Evolutionary conservation across 2,888 invertebrate genomes (phyloP).

Genomic region (Hetaerina titia): DNA sequence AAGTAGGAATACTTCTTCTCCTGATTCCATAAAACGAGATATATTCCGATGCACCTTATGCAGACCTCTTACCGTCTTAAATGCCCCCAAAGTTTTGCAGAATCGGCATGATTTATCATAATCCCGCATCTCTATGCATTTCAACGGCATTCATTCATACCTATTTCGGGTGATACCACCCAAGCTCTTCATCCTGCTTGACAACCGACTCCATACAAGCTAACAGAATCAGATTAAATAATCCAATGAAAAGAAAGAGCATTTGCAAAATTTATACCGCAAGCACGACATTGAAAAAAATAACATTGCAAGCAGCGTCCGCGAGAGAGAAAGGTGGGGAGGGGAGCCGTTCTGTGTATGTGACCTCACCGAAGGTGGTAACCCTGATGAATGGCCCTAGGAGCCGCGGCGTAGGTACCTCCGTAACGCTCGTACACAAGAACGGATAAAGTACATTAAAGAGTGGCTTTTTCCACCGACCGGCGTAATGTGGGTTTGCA

Average conservation of each 20-base stretch:
- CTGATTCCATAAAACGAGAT: background rate
- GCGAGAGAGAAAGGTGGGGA: too few relatives aligned
- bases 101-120: background rate
- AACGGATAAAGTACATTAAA: slow-evolving; percentile 31
- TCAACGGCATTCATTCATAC: slow-evolving; percentile 11
- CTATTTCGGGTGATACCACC: background rate
- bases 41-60: background rate
- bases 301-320: background rate
- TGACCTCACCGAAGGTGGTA: slow-evolving; percentile 3
- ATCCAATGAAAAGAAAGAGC: slow-evolving; percentile 26
- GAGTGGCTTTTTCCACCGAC: background rate
- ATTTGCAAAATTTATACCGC: background rate
- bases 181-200: background rate
- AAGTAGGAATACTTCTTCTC: background rate
- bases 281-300: slow-evolving; percentile 11
- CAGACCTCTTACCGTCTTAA: background rate
- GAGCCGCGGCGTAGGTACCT: background rate
- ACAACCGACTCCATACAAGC: background rate
- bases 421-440: slow-evolving; percentile 33
- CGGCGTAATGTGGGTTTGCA: slow-evolving; percentile 44
- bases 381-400: slow-evolving; percentile 27
- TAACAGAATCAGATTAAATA: slow-evolving; percentile 46
- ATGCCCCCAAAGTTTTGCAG: background rate
- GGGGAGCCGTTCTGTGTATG: background rate
- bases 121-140: background rate